Base-by-base conservation (phyloP, 2,888 invertebrate species). In the Sipunculus nudus region DNA sequence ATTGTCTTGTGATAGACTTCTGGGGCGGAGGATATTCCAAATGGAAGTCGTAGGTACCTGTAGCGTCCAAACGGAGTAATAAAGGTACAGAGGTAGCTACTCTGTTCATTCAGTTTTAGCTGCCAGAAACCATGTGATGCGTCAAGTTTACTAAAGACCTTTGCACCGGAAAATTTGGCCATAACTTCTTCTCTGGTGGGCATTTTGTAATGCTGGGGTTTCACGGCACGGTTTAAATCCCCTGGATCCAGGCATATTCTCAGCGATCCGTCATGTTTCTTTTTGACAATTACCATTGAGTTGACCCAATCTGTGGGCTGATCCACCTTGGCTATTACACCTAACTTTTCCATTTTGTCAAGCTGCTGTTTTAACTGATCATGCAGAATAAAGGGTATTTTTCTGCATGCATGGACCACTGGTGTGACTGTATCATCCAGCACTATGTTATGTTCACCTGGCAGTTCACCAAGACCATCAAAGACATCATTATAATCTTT, bases 221-320 rank as follows among this genome's bases (percentile, higher is more conserved):
- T 23, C 39, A 72, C 60, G 21, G 59, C 61, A 43, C 61, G 57
- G 43, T 73, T 73, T 29, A 73, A 28, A 38, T 69, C 65, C 43
- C 47, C 56, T 2, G 70, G 72, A 48, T 71, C 73, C 10, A 71
- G 19, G 38, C 68, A 73, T 8, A 70, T 48, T 23, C 70, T 40
- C 5, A 73, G 23, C 57, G 70, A n/a, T n/a, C n/a, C 66, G 13
- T 67, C 69, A 46, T 59, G 61, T 39, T 52, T 41, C 53, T 66
- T 65, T 43, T 60, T 32, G n/a, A 66, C 63, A 40, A 61, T 48
- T n/a, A 62, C 66, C 39, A 71, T 21, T 16, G 54, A 61, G 54
- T 53, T 70, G 8, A 71, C 71, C 72, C 73, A 73, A 31, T 63
- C 61, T 43, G 69, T 69, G 8, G 69, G 72, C 39, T 69, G 59